phyloP scores from a whole-genome alignment of 2,888 invertebrate species.

The Ophraella communa region DNA sequence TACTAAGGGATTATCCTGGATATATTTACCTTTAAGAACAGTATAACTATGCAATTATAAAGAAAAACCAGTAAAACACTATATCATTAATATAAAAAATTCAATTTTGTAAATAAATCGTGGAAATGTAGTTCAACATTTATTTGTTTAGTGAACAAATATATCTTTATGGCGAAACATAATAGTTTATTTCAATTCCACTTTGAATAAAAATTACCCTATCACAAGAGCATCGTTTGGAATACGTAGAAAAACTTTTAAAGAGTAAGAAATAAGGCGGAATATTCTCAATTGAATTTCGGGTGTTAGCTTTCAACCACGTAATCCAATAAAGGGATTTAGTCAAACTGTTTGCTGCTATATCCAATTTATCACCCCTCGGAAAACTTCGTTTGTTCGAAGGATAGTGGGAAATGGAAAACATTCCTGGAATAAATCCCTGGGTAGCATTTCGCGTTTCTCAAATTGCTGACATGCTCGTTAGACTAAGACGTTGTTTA shows the following conservation, averaged over 20 bases:
- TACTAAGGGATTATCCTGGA: too few relatives aligned
- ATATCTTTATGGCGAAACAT: too few relatives aligned
- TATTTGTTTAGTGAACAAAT: too few relatives aligned
- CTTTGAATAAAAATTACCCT: not conserved
- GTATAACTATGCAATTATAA: too few relatives aligned
- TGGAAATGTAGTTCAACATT: too few relatives aligned
- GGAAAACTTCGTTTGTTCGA: conserved; percentile 22
- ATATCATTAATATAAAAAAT: too few relatives aligned
- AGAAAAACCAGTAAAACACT: too few relatives aligned
- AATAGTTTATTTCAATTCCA: not conserved
- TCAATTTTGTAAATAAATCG: too few relatives aligned
- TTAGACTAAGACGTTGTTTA: not conserved
- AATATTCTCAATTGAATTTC: conserved; percentile 33
- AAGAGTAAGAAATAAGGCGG: conserved; percentile 4
- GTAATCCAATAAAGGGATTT: conserved; percentile 48
- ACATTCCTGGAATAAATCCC: conserved; percentile 1
- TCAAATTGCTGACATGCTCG: not conserved
- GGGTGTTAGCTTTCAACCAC: conserved; percentile 36
- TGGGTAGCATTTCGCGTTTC: not conserved
- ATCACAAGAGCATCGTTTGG: not conserved
- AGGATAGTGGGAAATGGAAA: not conserved
- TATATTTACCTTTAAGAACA: too few relatives aligned
- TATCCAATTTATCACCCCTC: conserved; percentile 45
- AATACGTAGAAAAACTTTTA: not conserved
- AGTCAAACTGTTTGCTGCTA: conserved; percentile 43